Base-by-base conservation (phyloP, 2,888 invertebrate species). In the Pyrocoelia pectoralis region DNA sequence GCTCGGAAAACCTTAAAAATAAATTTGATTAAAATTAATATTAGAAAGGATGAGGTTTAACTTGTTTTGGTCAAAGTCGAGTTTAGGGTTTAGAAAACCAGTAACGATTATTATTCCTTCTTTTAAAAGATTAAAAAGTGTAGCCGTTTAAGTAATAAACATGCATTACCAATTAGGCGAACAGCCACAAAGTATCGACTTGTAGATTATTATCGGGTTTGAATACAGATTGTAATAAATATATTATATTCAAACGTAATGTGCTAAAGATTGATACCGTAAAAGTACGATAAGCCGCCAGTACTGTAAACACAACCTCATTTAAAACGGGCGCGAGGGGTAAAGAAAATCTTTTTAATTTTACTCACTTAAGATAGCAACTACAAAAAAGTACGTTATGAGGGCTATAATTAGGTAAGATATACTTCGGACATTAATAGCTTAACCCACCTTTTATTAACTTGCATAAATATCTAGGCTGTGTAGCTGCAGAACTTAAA, bases 401-500 rank as follows among this genome's bases (percentile, higher is more conserved):
- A 43, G 24, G 28, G 29, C 58, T 58, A 52, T 52, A 58, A 58
- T 58, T 58, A 58, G 43, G 41, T 43, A 52, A 57, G 40, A 51
- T 41, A 57, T 38, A 19, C 40, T 51, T 19, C 40, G 14, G 52
- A 43, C 52, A 56, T 56, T 52, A 40, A 51, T 58, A 52, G 46
- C 51, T 3, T 17, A n/a, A 29, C 24, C 18, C 28, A 40, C 28
- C 41, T 33, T 41, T 10, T 17, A 41, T 57, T 24, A 54, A 40
- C 62, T 12, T 10, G 13, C 15, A 18, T 15, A 54, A 18, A 18
- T 14, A 55, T 55, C 60, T 51, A 52, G 64, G 56, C 55, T 60
- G 43, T 43, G 38, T 19, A 33, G 49, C 41, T 40, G 59, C 55
- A 55, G n/a, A 60, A 63, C 48, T 66, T 56, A 43, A 33, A 53